phyloP scores from a whole-genome alignment of 2,888 invertebrate genomes.

The Conus canariensis region DNA sequence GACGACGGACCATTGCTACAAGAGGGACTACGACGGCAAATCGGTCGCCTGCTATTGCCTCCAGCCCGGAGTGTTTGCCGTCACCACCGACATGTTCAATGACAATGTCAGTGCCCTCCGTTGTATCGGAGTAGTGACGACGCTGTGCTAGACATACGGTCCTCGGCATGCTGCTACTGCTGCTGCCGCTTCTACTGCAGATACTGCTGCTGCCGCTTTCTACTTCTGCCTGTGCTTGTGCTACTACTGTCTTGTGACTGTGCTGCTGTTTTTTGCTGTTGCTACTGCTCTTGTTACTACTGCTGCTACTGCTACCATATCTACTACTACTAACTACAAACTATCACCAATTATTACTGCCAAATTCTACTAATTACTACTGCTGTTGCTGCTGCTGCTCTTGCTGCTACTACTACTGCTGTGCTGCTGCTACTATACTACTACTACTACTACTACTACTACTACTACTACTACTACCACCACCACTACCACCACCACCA shows the following conservation, averaged over 20 bases:
- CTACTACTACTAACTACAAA: too few species aligned
- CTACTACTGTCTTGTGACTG: too few species aligned
- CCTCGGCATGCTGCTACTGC: not conserved
- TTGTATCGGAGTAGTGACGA: too few species aligned
- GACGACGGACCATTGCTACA: slow-evolving; percentile 63
- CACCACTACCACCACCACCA: not conserved
- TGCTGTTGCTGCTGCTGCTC: not conserved
- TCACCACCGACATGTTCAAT: slow-evolving; percentile 79
- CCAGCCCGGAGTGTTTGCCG: slow-evolving; percentile 73
- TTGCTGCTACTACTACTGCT: slow-evolving; percentile 7
- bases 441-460: not conserved
- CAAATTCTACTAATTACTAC: too few species aligned
- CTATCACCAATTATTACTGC: too few species aligned
- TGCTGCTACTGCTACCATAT: not conserved
- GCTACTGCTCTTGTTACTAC: not conserved
- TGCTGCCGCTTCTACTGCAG: not conserved
- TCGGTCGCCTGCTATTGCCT: slow-evolving; percentile 72
- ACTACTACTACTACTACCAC: slow-evolving; percentile 1
- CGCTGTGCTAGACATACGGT: too few species aligned
- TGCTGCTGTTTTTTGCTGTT: not conserved
- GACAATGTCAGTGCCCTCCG: slow-evolving; percentile 72
- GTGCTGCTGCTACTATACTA: not conserved
- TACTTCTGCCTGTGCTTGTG: not conserved
- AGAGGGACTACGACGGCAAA: slow-evolving; percentile 58
- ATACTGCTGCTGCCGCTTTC: not conserved